Evolutionary conservation across 2,797 vertebrate genomes (phyloP).

Genomic region (Sternotherus odoratus): DNA sequence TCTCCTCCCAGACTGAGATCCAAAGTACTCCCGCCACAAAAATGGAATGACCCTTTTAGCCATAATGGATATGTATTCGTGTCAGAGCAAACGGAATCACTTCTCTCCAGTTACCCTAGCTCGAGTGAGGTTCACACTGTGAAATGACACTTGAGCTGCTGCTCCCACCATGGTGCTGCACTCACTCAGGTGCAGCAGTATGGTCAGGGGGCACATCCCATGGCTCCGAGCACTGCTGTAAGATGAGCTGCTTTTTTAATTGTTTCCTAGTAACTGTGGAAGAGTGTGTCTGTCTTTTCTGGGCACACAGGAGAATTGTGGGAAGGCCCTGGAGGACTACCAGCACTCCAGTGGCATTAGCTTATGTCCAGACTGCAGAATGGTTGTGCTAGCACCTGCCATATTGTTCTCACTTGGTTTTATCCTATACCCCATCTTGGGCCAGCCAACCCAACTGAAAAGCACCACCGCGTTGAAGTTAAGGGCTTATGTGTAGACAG

Average conservation of each 20-base stretch:
- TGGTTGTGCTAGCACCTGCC: background rate
- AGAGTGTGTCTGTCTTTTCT: fast-evolving
- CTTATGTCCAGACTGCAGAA: background rate
- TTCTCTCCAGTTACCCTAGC: background rate
- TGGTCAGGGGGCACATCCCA: background rate
- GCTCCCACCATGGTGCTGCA: background rate
- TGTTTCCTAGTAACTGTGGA: background rate
- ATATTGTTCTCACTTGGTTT: slow-evolving; percentile 11
- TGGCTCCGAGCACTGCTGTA: background rate
- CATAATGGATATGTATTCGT: background rate
- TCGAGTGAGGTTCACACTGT: background rate
- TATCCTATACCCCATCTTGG: background rate
- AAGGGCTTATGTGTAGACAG: background rate
- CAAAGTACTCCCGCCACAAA: background rate
- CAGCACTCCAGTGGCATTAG: background rate
- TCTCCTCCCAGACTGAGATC: background rate
- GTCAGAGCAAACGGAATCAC: background rate
- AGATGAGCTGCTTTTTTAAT: background rate
- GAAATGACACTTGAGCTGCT: background rate
- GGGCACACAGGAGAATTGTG: background rate
- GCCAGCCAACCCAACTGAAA: background rate
- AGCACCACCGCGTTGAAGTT: fast-evolving
- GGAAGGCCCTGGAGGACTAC: background rate
- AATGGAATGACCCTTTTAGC: background rate
- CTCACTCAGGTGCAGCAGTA: background rate